Evolutionary conservation across 1,140 invertebrate genomes (phyloP).

Genomic region (Ptiloglossa arizonensis): DNA sequence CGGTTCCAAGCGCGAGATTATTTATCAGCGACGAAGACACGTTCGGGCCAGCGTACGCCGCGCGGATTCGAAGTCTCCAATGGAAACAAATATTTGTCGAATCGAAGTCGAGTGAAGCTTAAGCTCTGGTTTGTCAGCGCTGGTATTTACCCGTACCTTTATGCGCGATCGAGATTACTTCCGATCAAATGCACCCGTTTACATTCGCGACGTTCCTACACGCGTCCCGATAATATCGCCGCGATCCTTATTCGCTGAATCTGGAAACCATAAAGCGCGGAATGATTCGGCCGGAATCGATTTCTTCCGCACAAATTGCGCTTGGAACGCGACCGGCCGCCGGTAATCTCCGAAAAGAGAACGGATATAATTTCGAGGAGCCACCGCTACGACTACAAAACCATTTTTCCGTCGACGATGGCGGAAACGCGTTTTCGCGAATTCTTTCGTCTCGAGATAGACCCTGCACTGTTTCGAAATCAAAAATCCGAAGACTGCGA

Average conservation of each 20-base stretch:
- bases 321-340: not conserved
- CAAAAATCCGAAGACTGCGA: too few relatives aligned
- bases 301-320: not conserved
- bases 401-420: too few relatives aligned
- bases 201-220: constrained; percentile 25
- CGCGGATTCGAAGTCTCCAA: not conserved
- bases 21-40: constrained; percentile 16
- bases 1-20: not conserved
- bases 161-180: constrained; percentile 50
- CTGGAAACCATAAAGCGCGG: not conserved
- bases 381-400: not conserved
- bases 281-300: not conserved
- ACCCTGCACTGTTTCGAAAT: too few relatives aligned
- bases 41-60: not conserved
- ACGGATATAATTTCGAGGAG: not conserved
- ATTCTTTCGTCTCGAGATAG: too few relatives aligned
- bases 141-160: constrained; percentile 41
- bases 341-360: not conserved
- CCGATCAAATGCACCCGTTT: constrained; percentile 28
- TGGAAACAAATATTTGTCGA: constrained; percentile 36
- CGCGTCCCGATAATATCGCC: constrained; percentile 22
- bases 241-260: constrained; percentile 1
- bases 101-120: not conserved
- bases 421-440: not conserved
- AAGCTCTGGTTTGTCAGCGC: not conserved